These are phyloP conservation scores for Palythoa caribaeorum DNA, from an alignment of 92 coral and sea anemone genomes.

Conservation along the genomic window DNA sequence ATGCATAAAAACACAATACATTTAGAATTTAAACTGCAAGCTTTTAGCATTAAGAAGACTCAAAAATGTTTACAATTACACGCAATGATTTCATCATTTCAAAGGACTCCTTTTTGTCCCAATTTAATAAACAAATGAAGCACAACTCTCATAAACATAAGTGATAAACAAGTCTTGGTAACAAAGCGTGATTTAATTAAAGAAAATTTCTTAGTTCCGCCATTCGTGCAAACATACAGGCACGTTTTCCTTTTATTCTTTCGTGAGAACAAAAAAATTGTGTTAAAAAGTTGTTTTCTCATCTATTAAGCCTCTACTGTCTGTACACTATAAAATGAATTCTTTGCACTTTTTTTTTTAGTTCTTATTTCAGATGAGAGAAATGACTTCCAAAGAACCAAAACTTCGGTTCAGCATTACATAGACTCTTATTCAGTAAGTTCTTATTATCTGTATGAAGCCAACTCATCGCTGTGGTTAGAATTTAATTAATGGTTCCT, in stretches of 20 bases:
- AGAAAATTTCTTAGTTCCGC: not conserved
- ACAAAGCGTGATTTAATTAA: not conserved
- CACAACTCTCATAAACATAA: not conserved
- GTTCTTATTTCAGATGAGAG: no score
- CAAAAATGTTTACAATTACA: not conserved
- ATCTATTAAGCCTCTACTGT: no score
- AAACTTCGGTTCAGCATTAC: no score
- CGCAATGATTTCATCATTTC: not conserved
- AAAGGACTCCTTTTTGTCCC: not conserved
- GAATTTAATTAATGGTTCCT: no score
- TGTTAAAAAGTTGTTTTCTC: no score
- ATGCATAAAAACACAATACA: not conserved
- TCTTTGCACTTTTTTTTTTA: no score
- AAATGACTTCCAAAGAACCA: no score
- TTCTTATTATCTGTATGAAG: no score
- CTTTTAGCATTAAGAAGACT: not conserved
- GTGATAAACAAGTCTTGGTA: not conserved
- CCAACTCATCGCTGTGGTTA: no score
- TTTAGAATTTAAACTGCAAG: not conserved
- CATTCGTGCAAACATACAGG: not conserved
- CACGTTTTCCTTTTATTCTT: not conserved
- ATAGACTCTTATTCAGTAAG: no score
- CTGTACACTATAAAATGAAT: no score
- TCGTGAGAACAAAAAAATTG: no score
- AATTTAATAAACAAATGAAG: not conserved